phyloP scores from a whole-genome alignment of 2,797 vertebrate genomes.

The Lacerta bilineata region DNA sequence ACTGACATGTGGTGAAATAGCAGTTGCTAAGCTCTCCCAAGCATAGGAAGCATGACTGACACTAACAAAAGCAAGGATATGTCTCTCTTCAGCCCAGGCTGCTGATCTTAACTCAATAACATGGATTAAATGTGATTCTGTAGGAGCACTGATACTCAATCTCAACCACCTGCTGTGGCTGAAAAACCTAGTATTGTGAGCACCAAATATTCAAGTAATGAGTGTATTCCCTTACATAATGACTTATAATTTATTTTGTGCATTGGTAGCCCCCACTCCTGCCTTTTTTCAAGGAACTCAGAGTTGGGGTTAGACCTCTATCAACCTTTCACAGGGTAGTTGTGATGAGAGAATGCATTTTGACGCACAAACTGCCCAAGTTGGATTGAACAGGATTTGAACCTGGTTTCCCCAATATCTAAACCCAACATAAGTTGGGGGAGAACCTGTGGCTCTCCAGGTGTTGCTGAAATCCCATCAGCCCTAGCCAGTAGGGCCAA shows the following conservation, averaged over 20 bases:
- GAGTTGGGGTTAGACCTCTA: background rate
- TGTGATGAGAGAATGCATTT: background rate
- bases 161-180: background rate
- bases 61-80: background rate
- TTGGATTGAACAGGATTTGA: background rate
- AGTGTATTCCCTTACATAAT: background rate
- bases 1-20: background rate
- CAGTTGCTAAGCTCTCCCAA: background rate
- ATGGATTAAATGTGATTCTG: background rate
- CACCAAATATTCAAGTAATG: background rate
- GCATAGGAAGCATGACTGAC: background rate
- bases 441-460: no score
- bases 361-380: background rate
- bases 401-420: background rate
- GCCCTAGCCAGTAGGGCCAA: no score
- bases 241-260: background rate
- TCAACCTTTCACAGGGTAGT: no score
- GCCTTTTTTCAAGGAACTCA: background rate
- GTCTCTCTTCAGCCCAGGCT: background rate
- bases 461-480: no score
- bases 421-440: background rate
- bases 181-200: background rate
- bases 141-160: background rate
- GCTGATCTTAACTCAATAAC: background rate
- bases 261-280: background rate